Evolutionary conservation across 2,888 invertebrate genomes (phyloP), one percentile per base, ranked within the genome.

Genomic region (Eurytoma adleriae): DNA sequence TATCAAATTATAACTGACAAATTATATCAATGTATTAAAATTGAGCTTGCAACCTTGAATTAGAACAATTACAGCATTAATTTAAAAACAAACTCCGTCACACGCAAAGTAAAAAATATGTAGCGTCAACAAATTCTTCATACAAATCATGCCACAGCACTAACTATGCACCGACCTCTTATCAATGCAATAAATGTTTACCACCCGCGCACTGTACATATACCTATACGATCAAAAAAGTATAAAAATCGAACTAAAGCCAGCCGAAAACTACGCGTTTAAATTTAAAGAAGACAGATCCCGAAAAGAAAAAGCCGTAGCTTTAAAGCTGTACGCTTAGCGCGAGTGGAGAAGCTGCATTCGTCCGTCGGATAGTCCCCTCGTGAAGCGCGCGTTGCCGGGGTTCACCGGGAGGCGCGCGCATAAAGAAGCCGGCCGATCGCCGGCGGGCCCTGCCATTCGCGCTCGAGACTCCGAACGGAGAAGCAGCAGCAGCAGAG

Each of bases 401-500:
- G 56, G 24, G 77, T 80, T 80, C 80, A 80, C 80, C 80, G 76
- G 80, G 80, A 80, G 76, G 71, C 76, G 71, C 80, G 20, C 76
- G 70, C 62, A 57, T 68, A 72, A 76, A 76, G 66, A 75, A 76
- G 67, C 80, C 27, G 67, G 54, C 71, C 59, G 79, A 14, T 54
- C 67, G 61, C 20, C 50, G 73, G 27, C 69, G 59, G 54, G 50
- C 77, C 62, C 67, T 18, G 67, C 75, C 81, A 81, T 81, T 81
- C 75, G 79, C 74, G 81, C 79, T 79, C 81, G 72, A 79, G 79
- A 81, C 81, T 72, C 50, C 69, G 79, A 64, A 24, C 24, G 56
- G 73, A 73, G 78, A 57, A 71, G 61, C 56, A 61, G 74, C 27
- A 62, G 54, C 27, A 66, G 66, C 24, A 48, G 24, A 66, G 66